phyloP scores from a whole-genome alignment of 2,797 vertebrate species.

The Cirrhinus molitorella region DNA sequence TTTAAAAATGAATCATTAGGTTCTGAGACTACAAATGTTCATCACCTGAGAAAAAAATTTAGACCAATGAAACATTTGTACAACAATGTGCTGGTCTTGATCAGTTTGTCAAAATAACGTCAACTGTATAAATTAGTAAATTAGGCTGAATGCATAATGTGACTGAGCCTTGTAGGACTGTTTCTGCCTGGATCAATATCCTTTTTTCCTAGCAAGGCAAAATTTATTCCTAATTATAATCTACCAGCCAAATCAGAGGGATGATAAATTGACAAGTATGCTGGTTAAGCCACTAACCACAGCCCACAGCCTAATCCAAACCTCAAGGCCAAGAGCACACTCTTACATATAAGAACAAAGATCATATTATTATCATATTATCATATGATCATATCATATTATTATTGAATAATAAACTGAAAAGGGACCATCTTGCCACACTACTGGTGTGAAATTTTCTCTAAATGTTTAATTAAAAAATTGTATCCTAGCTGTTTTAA shows the following conservation, averaged over 20 bases:
- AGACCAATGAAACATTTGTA: background rate
- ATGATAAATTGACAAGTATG: background rate
- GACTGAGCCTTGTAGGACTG: background rate
- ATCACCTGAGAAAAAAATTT: background rate
- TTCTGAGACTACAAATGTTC: background rate
- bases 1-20: background rate
- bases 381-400: too few species aligned
- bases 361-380: too few species aligned
- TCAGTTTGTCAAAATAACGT: background rate
- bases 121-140: background rate
- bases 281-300: background rate
- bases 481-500: background rate
- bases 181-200: background rate
- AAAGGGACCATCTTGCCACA: background rate
- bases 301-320: background rate
- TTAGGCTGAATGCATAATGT: background rate
- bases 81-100: background rate
- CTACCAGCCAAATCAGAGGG: background rate
- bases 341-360: background rate
- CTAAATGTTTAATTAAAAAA: too few species aligned
- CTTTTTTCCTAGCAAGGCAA: background rate
- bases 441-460: background rate
- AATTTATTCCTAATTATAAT: background rate
- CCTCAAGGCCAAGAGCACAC: background rate
- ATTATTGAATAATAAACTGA: background rate